A percentile compares a stretch with the other conserved stretches of the same genome.
Evolutionary conservation across 1,140 invertebrate genomes (phyloP).

Genomic region (Microplitis mediator): DNA sequence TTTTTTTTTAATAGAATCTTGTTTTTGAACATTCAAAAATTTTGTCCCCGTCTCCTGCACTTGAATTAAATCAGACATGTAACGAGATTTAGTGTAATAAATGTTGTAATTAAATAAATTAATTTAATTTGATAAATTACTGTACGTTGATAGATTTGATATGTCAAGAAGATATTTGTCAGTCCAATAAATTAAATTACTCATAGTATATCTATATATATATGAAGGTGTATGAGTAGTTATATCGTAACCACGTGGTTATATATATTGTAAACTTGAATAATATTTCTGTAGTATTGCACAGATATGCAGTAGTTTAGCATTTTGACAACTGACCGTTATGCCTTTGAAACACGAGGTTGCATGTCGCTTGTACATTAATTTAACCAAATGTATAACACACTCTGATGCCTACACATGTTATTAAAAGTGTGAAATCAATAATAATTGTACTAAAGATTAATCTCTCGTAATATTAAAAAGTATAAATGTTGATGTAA

Average conservation of each 20-base stretch:
- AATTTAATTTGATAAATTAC: constrained; percentile 8
- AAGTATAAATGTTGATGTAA: too few relatives aligned
- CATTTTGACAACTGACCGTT: constrained; percentile 53
- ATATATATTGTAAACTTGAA: constrained; percentile 8
- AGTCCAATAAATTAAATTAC: constrained; percentile 34
- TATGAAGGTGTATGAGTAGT: too few relatives aligned
- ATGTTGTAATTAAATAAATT: too few relatives aligned
- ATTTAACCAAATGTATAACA: constrained; percentile 33
- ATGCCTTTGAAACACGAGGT: constrained; percentile 44
- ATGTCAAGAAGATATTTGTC: constrained; percentile 18
- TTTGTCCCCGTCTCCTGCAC: too few relatives aligned
- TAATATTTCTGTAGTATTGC: constrained; percentile 3
- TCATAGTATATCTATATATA: constrained; percentile 17
- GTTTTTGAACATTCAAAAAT: too few relatives aligned
- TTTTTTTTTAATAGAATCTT: too few relatives aligned
- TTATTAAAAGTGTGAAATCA: constrained; percentile 41
- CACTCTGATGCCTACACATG: constrained; percentile 22
- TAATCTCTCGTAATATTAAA: neutral
- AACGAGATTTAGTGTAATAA: too few relatives aligned
- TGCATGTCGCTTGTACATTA: constrained; percentile 44
- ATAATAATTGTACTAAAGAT: constrained; percentile 35
- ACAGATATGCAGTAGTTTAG: constrained; percentile 38
- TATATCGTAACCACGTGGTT: neutral
- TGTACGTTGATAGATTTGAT: neutral
- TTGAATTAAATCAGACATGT: too few relatives aligned